Evolutionary conservation across 2,797 vertebrate species (phyloP), one percentile per base, ranked within the genome.

Genomic region (Danio choprae): DNA sequence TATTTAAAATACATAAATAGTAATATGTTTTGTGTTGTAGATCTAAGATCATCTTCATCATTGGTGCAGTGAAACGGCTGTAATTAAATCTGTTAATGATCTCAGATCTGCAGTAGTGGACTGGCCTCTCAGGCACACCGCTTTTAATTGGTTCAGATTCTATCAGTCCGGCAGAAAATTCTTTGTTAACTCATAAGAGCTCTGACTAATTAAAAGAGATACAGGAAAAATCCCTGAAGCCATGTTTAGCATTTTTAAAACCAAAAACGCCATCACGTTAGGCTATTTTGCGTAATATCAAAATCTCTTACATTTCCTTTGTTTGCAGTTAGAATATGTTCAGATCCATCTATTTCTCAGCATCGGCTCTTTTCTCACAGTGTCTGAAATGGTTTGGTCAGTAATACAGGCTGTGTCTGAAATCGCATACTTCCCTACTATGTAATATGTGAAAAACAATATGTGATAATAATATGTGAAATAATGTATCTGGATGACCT

Each of bases 121-220:
- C 48, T n/a, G 40, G 63, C 62, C 62, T 77, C 60, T 76, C 40
- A 65, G 60, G 62, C 50, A 44, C 48, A 43, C 18, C 1, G 8
- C 10, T 55, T 53, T 55, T 77, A 67, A 77, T 77, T 77, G 63
- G 62, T 67, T 77, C 18, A 56, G 74, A 77, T 77, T 63, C 63
- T 29, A 56, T 77, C 74, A 18, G 62, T 58, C 48, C 22, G 29
- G 15, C 53, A 18, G 41, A 67, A 56, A 58, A 48, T 76, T 77
- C 74, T 77, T 76, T 77, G 62, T 67, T 46, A 46, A 62, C 41
- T 44, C 53, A 56, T 36, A 48, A n/a, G 71, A 74, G 56, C 71
- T 6, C 50, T 77, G 62, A 67, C 74, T 77, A 77, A 77, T 77
- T 77, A 77, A 77, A 77, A 77, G 11, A 43, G 51, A 56, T 55